Base-by-base conservation (phyloP, 2,113 vertebrate species). In the Pedionomus torquatus region DNA sequence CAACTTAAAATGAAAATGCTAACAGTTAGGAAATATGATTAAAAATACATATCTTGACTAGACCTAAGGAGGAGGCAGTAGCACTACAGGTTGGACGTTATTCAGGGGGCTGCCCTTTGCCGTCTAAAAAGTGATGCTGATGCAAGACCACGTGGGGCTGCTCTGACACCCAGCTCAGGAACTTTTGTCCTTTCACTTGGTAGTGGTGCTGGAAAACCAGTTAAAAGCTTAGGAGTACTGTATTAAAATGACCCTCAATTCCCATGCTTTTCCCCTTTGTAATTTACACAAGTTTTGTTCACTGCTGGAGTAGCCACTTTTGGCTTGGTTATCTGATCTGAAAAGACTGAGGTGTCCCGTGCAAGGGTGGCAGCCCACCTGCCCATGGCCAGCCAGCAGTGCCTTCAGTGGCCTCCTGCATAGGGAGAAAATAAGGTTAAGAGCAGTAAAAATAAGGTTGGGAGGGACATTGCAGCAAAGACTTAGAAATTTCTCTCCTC, bases 181-280 rank as follows among this genome's bases (percentile, higher is more conserved):
- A 23, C 48, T n/a, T 43, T 2, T 0, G 12, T 78, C 20, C 51
- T 37, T 66, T 60, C 37, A 6, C 16, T 52, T 66, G 8, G 9
- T 13, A 5, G 5, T 6, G 12, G n/a, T 11, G 17, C 19, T 41
- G n/a, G 0, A 0, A 82, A 43, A 71, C 24, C n/a, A 39, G 11
- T 16, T 46, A 54, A 37, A 39, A 35, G 15, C 28, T 91, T 12
- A 3, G 48, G 31, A 71, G 19, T 23, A 15, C 37, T 35, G 1
- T 37, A 8, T 41, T 68, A 54, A 17, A 68, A 37, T 71, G 39
- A 20, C 51, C 35, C 39, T 54, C 10, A 1, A 2, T 82, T 37
- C 25, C 24, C 3, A 0, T 35, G 30, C 39, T 30, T 2, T 33
- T 81, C 39, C 55, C 37, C 23, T 71, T 69, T 41, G 44, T 82